Conservation (phyloP, 1,140 invertebrate genomes). For the Mercenaria mercenaria region DNA sequence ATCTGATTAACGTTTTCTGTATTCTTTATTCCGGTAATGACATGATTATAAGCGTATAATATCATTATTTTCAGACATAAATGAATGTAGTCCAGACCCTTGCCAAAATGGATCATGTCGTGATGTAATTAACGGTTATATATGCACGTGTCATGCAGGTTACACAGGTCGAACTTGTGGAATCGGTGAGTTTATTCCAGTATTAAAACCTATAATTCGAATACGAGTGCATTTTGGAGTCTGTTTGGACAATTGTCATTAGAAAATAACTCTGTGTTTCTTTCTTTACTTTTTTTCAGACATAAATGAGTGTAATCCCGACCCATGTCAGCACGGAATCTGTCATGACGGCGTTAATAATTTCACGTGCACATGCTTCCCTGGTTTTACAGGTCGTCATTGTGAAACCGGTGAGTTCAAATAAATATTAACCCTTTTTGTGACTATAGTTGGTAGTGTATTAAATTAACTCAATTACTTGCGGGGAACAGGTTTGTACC, state of each 20-base stretch:
- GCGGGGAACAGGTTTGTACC: too few relatives aligned
- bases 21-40: too few relatives aligned
- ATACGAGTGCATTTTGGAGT: too few relatives aligned
- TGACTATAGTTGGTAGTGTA: too few relatives aligned
- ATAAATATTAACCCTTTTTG: too few relatives aligned
- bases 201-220: too few relatives aligned
- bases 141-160: background rate
- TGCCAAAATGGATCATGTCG: constrained; percentile 3
- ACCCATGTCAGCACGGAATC: background rate
- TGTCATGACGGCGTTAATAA: constrained; percentile 3
- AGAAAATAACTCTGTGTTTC: too few relatives aligned
- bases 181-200: background rate
- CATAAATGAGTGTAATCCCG: background rate
- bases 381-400: background rate
- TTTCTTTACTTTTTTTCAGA: constrained; percentile 25
- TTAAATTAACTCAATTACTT: too few relatives aligned
- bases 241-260: too few relatives aligned
- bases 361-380: constrained; percentile 1
- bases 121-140: background rate
- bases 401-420: background rate
- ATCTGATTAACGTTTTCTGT: too few relatives aligned
- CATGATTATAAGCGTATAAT: too few relatives aligned
- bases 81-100: background rate
- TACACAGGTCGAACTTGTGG: background rate
- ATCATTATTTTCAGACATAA: background rate